Percentiles rank a stretch among this genome's conserved stretches.
phyloP scores from a whole-genome alignment of 1,140 invertebrate species.

The Drosophila parabipectinata region DNA sequence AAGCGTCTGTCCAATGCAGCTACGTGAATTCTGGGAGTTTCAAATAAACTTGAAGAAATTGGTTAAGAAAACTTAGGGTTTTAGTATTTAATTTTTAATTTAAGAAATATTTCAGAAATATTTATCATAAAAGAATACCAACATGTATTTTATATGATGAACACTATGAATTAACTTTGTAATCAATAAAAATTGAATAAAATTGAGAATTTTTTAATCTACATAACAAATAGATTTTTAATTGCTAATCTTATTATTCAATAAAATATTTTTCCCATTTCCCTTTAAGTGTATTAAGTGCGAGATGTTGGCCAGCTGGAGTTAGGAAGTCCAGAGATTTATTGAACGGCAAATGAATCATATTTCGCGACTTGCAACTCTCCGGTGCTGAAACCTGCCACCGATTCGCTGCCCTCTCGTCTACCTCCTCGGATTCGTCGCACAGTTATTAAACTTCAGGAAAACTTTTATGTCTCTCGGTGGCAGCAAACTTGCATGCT shows the following conservation, averaged over 20 bases:
- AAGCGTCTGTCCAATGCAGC: constrained; percentile 60
- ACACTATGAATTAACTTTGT: too few relatives aligned
- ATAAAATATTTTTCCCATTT: background rate
- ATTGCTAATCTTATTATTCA: background rate
- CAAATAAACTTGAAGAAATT: constrained; percentile 21
- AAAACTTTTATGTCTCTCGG: constrained; percentile 77
- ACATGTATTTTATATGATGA: too few relatives aligned
- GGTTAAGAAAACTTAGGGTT: too few relatives aligned
- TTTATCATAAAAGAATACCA: too few relatives aligned
- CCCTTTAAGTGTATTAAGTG: constrained; percentile 14
- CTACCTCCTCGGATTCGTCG: constrained; percentile 29
- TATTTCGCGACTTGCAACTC: constrained; percentile 46
- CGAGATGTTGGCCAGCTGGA: constrained; percentile 49
- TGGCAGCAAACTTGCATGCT: constrained; percentile 68
- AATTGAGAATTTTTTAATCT: too few relatives aligned
- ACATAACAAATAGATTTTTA: too few relatives aligned
- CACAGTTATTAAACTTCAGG: constrained; percentile 77
- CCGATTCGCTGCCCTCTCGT: background rate
- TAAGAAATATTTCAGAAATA: background rate
- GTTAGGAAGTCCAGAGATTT: constrained; percentile 68
- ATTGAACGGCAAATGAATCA: constrained; percentile 77
- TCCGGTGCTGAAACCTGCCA: constrained; percentile 45
- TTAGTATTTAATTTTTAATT: constrained; percentile 2
- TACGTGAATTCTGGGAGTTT: constrained; percentile 23
- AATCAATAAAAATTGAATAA: too few relatives aligned